Conservation (phyloP, 1,140 invertebrate genomes). For the Brachionus rotundiformis region DNA sequence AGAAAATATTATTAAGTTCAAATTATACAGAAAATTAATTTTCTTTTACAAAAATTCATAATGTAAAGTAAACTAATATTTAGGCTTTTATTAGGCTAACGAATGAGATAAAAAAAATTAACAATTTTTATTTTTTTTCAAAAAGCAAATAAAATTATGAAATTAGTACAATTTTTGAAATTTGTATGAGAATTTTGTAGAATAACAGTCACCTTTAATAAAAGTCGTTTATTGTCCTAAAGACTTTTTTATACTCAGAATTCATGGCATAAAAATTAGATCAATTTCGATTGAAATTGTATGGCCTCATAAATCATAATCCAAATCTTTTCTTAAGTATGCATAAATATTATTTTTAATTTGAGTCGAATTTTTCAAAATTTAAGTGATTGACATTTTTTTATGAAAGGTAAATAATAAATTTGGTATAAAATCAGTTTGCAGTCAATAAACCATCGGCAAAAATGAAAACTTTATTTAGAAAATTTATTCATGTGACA, state of each 20-base stretch:
- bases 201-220: neutral
- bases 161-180: conserved; percentile 22
- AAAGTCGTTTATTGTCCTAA: neutral
- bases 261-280: neutral
- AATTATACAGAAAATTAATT: neutral
- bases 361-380: too few species aligned
- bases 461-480: too few species aligned
- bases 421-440: too few species aligned
- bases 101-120: neutral
- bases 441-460: too few species aligned
- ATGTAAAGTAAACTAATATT: neutral
- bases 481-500: too few species aligned
- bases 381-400: too few species aligned
- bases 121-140: neutral
- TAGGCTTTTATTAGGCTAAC: neutral
- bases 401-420: neutral
- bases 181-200: neutral
- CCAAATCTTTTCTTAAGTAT: neutral
- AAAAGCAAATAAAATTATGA: conserved; percentile 36
- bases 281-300: neutral
- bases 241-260: neutral
- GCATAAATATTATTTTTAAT: neutral
- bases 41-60: neutral
- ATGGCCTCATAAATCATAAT: too few species aligned
- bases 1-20: neutral